These are phyloP conservation scores for Crenuchus spilurus DNA, from an alignment of 2,797 vertebrate genomes.

Conservation along the genomic window DNA sequence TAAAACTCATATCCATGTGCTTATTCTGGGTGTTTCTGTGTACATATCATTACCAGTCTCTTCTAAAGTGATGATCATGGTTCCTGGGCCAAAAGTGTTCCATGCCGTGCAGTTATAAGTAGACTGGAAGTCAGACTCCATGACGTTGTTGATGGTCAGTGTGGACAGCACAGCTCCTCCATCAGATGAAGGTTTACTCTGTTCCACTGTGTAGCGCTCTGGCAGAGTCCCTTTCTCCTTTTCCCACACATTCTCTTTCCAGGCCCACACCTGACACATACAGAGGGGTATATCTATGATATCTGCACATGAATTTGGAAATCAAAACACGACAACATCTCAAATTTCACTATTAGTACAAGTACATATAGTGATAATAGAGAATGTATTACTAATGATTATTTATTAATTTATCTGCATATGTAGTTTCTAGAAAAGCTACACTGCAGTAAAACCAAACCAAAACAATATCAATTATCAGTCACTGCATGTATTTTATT, in stretches of 20 bases:
- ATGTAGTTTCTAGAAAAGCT: too few species aligned
- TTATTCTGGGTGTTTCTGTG: not conserved
- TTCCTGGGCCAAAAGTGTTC: conserved; percentile 90
- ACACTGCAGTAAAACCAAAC: too few species aligned
- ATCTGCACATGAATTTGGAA: too few species aligned
- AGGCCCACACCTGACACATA: conserved; percentile 90
- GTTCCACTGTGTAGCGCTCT: conserved; percentile 93
- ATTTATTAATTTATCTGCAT: too few species aligned
- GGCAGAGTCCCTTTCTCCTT: conserved; percentile 85
- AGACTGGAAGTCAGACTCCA: conserved; percentile 92
- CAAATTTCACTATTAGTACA: too few species aligned
- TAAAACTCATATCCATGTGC: too few species aligned
- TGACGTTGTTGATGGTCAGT: conserved; percentile 93
- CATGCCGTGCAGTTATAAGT: conserved; percentile 97
- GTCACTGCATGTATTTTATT: too few species aligned
- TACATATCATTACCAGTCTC: conserved; percentile 72
- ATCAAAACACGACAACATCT: too few species aligned
- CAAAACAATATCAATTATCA: too few species aligned
- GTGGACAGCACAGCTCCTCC: conserved; percentile 90
- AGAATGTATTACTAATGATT: too few species aligned
- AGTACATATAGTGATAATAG: too few species aligned
- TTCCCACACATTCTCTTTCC: conserved; percentile 95
- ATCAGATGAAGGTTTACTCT: conserved; percentile 78
- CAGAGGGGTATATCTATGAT: too few species aligned
- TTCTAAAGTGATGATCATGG: conserved; percentile 90